A percentile compares a stretch with the other conserved stretches of the same genome.
phyloP scores from a whole-genome alignment of 2,113 vertebrate species.

The Microtus pennsylvanicus region DNA sequence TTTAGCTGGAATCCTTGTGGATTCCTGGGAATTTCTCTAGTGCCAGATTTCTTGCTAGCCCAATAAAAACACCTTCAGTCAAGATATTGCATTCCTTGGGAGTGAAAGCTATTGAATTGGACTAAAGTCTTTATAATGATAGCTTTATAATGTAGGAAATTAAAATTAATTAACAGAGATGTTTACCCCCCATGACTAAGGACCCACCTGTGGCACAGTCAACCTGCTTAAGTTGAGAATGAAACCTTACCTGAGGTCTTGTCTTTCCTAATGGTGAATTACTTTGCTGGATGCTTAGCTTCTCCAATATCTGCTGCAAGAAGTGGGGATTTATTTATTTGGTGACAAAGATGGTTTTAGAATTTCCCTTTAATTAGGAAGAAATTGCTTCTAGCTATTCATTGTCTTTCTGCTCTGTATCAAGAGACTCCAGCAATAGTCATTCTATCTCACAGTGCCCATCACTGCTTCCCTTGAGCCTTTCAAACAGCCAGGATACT shows the following conservation, averaged over 20 bases:
- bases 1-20: too few relatives aligned
- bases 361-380: neutral
- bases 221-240: slow-evolving; percentile 14
- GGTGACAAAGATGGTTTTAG: neutral
- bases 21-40: too few relatives aligned
- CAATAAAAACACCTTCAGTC: too few relatives aligned
- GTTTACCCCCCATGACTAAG: neutral
- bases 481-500: neutral
- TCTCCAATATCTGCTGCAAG: neutral
- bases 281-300: neutral
- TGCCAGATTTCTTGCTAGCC: too few relatives aligned
- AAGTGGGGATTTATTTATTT: neutral
- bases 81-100: too few relatives aligned
- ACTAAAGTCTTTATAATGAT: neutral
- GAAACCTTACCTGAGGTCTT: slow-evolving; percentile 1
- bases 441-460: neutral
- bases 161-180: neutral
- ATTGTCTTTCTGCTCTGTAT: neutral
- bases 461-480: neutral
- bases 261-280: neutral
- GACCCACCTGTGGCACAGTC: neutral
- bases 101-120: neutral
- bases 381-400: neutral
- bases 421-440: neutral
- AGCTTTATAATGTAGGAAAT: neutral